phyloP scores from a whole-genome alignment of 2,888 invertebrate genomes.

The Petrophora chlorosata region DNA sequence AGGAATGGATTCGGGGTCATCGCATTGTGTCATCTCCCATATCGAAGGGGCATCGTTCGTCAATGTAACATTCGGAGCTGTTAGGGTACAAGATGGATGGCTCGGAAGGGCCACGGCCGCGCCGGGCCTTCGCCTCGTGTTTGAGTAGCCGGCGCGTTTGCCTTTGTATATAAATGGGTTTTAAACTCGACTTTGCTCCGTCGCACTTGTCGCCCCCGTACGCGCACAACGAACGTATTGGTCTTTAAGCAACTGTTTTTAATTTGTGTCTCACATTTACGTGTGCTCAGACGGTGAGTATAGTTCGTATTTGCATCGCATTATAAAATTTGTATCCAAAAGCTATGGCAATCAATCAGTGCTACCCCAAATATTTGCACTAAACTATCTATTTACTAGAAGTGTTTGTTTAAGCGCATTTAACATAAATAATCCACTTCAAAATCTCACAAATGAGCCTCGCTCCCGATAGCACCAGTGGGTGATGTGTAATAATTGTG shows the following conservation, averaged over 20 bases:
- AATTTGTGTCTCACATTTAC: neutral
- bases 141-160: slow-evolving; percentile 51
- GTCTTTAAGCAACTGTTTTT: too few species aligned
- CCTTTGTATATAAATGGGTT: slow-evolving; percentile 71
- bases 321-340: slow-evolving; percentile 36
- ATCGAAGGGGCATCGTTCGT: slow-evolving; percentile 69
- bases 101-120: slow-evolving; percentile 37
- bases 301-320: slow-evolving; percentile 27
- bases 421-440: slow-evolving; percentile 44
- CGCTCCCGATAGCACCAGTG: slow-evolving; percentile 24
- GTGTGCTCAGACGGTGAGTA: too few species aligned
- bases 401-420: slow-evolving; percentile 46
- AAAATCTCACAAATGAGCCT: slow-evolving; percentile 43
- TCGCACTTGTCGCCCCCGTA: neutral
- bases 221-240: too few species aligned
- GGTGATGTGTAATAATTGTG: slow-evolving; percentile 60
- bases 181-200: slow-evolving; percentile 46
- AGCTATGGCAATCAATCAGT: slow-evolving; percentile 42
- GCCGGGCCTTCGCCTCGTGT: slow-evolving; percentile 15
- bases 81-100: slow-evolving; percentile 63
- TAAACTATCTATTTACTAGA: slow-evolving; percentile 45
- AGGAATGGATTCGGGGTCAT: slow-evolving; percentile 74
- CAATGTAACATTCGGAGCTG: slow-evolving; percentile 55
- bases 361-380: slow-evolving; percentile 43
- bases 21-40: slow-evolving; percentile 76